phyloP scores from a whole-genome alignment of 2,888 invertebrate species.

The Drosophila meridiana region DNA sequence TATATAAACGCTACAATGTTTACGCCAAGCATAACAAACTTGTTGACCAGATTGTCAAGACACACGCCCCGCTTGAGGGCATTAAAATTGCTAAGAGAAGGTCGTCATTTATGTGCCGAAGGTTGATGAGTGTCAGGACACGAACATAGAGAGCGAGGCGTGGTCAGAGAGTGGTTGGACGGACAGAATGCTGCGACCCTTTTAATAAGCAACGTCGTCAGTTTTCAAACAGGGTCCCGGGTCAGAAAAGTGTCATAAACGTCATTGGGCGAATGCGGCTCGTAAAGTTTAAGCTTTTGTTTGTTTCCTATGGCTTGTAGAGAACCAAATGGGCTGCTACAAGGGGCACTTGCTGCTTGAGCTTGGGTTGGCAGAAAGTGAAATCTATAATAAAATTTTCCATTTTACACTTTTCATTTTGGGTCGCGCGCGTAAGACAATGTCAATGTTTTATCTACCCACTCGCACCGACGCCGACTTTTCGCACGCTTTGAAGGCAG shows the following conservation, averaged over 20 bases:
- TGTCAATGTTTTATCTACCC: slow-evolving; percentile 31
- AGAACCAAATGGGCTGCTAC: background rate
- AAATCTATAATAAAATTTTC: slow-evolving; percentile 72
- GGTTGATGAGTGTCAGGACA: slow-evolving; percentile 9
- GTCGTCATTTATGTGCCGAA: slow-evolving; percentile 11
- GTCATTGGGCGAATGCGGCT: slow-evolving; percentile 56
- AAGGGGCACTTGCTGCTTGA: background rate
- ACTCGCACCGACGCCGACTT: slow-evolving; percentile 16
- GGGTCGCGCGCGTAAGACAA: slow-evolving; percentile 20
- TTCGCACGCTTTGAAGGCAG: slow-evolving; percentile 60
- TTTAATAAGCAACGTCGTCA: slow-evolving; percentile 60
- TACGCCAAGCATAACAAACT: slow-evolving; percentile 9
- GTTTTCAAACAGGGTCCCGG: slow-evolving; percentile 38
- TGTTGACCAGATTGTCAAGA: slow-evolving; percentile 19
- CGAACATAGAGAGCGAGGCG: background rate
- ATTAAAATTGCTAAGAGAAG: slow-evolving; percentile 19
- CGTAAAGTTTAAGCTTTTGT: slow-evolving; percentile 54
- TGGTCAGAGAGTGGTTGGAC: background rate
- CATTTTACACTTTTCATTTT: slow-evolving; percentile 53
- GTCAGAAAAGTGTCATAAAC: slow-evolving; percentile 67
- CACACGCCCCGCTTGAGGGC: slow-evolving; percentile 10
- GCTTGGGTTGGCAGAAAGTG: slow-evolving; percentile 51
- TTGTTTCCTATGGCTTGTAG: slow-evolving; percentile 13
- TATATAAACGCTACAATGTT: slow-evolving; percentile 8
- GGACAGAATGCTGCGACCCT: slow-evolving; percentile 29